Percentiles rank a stretch among this genome's conserved stretches.
These are phyloP conservation scores for Drosophila neoperkinsi DNA, from an alignment of 2,888 invertebrate species.

Conservation along the genomic window DNA sequence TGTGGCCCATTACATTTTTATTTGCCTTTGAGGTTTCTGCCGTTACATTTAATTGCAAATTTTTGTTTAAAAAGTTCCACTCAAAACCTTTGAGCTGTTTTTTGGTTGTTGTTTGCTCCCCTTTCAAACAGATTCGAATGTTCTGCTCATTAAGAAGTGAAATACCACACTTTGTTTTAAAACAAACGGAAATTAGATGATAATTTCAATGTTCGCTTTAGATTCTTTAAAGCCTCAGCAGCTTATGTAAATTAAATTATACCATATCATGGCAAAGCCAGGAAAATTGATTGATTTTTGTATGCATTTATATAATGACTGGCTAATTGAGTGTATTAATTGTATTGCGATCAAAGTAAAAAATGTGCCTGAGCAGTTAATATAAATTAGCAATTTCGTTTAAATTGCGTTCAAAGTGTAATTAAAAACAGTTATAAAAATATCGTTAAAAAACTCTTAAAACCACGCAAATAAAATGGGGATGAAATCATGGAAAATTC, in stretches of 20 bases:
- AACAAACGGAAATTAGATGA: constrained; percentile 25
- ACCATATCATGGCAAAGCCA: constrained; percentile 31
- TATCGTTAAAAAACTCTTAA: constrained; percentile 1
- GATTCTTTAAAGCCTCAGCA: constrained; percentile 8
- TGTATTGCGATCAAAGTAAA: constrained; percentile 38
- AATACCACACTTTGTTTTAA: constrained; percentile 29
- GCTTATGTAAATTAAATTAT: constrained; percentile 32
- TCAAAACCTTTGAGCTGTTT: constrained; percentile 3
- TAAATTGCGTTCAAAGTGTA: constrained; percentile 37
- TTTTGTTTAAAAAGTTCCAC: constrained; percentile 55
- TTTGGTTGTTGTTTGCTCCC: neutral
- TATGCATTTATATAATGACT: constrained; percentile 26
- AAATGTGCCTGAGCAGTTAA: constrained; percentile 40
- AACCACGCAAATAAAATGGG: constrained; percentile 22
- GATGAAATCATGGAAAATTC: constrained; percentile 8
- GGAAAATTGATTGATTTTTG: constrained; percentile 60
- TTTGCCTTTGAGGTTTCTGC: constrained; percentile 75
- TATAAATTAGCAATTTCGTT: constrained; percentile 48
- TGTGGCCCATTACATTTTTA: constrained; percentile 63
- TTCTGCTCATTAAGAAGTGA: constrained; percentile 65
- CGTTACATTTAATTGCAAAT: constrained; percentile 72
- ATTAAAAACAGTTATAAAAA: constrained; percentile 44
- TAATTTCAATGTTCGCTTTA: constrained; percentile 16
- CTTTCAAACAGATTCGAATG: constrained; percentile 33
- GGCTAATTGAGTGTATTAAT: constrained; percentile 64